Evolutionary conservation across 2,113 vertebrate species (phyloP).

Genomic region (Empidonax traillii): DNA sequence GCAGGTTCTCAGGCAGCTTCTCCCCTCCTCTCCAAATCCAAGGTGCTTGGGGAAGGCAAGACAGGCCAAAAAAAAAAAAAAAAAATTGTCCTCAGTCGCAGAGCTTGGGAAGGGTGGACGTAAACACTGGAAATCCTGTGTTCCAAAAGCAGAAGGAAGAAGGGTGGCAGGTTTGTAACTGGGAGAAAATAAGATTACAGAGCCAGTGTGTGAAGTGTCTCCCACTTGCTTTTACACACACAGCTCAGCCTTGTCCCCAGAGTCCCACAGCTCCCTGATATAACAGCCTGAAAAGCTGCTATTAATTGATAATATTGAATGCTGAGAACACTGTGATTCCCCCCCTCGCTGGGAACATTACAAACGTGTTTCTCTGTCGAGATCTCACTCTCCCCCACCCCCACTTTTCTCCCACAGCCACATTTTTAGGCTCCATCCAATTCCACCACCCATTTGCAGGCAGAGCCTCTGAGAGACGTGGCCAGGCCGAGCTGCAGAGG

Average conservation of each 20-base stretch:
- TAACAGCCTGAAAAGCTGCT: not conserved
- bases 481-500: not conserved
- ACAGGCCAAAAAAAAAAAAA: not conserved
- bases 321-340: not conserved
- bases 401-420: not conserved
- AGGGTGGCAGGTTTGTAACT: not conserved
- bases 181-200: not conserved
- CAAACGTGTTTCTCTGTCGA: not conserved
- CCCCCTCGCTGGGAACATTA: rapidly evolving
- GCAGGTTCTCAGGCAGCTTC: not conserved
- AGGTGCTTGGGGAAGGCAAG: not conserved
- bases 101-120: not conserved
- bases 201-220: not conserved
- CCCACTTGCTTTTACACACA: rapidly evolving
- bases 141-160: not conserved
- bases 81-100: not conserved
- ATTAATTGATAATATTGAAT: not conserved
- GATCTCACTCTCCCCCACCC: not conserved
- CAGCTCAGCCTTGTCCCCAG: not conserved
- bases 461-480: not conserved
- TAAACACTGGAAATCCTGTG: not conserved
- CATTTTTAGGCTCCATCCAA: not conserved
- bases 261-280: not conserved
- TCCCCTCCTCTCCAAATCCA: not conserved
- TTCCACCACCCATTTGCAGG: rapidly evolving